Percentiles rank a stretch among this genome's conserved stretches.
phyloP scores from a whole-genome alignment of 2,888 invertebrate species.

The Drosophila antonietae region DNA sequence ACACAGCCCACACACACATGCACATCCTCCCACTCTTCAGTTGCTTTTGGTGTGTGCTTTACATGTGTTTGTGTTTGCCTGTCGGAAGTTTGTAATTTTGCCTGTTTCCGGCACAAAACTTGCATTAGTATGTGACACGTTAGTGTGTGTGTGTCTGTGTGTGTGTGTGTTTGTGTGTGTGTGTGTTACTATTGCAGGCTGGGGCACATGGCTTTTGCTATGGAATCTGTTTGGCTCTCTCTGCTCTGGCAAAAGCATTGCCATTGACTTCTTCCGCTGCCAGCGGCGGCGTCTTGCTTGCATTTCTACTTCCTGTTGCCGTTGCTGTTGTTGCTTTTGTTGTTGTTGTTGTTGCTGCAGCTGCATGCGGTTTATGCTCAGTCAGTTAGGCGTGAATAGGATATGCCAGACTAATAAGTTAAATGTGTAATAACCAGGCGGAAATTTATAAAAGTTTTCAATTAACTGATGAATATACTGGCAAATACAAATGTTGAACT shows the following conservation, averaged over 20 bases:
- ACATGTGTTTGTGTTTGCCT: conserved; percentile 75
- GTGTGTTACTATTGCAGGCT: conserved; percentile 38
- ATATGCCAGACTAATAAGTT: background rate
- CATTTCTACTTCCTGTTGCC: conserved; percentile 76
- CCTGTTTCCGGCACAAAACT: conserved; percentile 83
- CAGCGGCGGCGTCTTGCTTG: conserved; percentile 79
- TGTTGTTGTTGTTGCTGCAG: conserved; percentile 44
- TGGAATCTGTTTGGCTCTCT: conserved; percentile 52
- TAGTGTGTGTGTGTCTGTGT: conserved; percentile 11
- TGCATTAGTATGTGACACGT: conserved; percentile 70
- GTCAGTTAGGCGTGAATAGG: conserved; percentile 12
- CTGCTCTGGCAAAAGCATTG: conserved; percentile 49
- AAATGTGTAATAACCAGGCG: background rate
- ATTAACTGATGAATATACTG: background rate
- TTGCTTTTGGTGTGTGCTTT: conserved; percentile 53
- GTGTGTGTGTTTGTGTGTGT: conserved; percentile 10
- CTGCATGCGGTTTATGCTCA: conserved; percentile 52
- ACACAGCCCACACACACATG: background rate
- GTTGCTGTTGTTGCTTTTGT: conserved; percentile 47
- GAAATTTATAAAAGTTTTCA: background rate
- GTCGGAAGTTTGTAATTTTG: conserved; percentile 84
- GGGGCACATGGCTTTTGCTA: conserved; percentile 39
- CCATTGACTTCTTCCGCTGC: conserved; percentile 83
- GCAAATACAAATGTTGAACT: background rate
- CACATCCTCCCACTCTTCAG: background rate